Conservation (phyloP, 2,113 vertebrate species). For the Stercorarius parasiticus region DNA sequence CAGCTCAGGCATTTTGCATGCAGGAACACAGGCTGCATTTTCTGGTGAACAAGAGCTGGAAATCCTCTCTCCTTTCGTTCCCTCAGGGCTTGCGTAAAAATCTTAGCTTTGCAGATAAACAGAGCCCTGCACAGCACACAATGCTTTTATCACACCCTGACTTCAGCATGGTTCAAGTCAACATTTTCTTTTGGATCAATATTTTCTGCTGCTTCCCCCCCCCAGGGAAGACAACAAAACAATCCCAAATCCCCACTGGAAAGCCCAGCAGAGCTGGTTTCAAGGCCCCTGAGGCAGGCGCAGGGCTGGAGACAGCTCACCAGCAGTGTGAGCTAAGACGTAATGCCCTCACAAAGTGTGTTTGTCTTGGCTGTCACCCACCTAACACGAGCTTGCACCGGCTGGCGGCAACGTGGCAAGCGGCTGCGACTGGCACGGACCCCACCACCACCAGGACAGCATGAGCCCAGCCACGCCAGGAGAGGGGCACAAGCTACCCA, state of each 20-base stretch:
- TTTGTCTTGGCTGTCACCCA: conserved; percentile 22
- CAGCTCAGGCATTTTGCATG: neutral
- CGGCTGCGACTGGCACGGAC: neutral
- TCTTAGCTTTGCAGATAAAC: neutral
- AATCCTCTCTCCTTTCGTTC: neutral
- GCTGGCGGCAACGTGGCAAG: neutral
- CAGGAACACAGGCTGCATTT: neutral
- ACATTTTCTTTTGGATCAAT: neutral
- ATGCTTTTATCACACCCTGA: neutral
- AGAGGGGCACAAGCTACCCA: neutral
- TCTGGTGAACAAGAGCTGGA: neutral
- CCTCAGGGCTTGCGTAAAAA: neutral
- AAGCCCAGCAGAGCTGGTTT: neutral
- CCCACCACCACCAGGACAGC: neutral
- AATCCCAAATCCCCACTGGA: neutral
- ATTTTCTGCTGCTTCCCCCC: neutral
- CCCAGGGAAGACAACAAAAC: neutral
- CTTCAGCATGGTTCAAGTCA: neutral
- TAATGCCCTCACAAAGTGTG: neutral
- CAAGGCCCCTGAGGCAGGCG: neutral
- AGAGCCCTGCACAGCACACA: neutral
- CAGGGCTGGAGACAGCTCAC: neutral
- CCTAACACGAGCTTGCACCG: neutral
- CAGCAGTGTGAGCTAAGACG: neutral
- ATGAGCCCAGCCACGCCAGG: neutral